Conservation (phyloP, 1,140 invertebrate genomes). For the Pogonus chalceus region DNA sequence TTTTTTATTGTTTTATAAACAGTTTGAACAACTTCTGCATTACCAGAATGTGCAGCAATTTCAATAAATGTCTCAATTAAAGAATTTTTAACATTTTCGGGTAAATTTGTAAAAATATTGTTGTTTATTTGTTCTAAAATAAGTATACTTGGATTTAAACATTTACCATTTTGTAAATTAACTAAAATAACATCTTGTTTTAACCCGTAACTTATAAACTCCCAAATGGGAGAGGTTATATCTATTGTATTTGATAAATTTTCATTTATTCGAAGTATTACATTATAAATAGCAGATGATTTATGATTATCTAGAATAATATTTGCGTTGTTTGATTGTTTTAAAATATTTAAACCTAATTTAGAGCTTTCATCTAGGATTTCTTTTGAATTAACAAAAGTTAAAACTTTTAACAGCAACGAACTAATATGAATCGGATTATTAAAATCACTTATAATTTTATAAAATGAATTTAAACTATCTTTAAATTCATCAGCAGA, state of each 20-base stretch:
- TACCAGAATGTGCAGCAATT: conserved; percentile 17
- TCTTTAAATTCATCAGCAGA: conserved; percentile 24
- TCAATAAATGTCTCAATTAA: conserved; percentile 35
- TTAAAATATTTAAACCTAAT: conserved; percentile 32
- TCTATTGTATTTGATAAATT: conserved; percentile 13
- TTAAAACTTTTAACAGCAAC: conserved; percentile 38
- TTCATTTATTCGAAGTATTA: conserved; percentile 36
- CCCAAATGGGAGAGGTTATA: conserved; percentile 32
- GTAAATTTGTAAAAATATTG: conserved; percentile 38
- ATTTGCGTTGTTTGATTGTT: conserved; percentile 26
- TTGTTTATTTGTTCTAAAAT: conserved; percentile 48
- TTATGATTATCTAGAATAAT: conserved; percentile 34
- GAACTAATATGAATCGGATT: conserved; percentile 36
- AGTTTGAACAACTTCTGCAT: conserved; percentile 40
- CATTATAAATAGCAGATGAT: conserved; percentile 36
- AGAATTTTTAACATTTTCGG: conserved; percentile 25
- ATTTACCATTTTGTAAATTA: conserved; percentile 15
- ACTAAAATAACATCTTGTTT: conserved; percentile 36
- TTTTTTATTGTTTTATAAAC: conserved; percentile 57
- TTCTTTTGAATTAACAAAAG: conserved; percentile 42
- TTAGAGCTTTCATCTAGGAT: conserved; percentile 34
- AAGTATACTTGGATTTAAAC: conserved; percentile 22
- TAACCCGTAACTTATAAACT: conserved; percentile 34
- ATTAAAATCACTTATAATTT: conserved; percentile 20
- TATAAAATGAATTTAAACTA: conserved; percentile 27